Evolutionary conservation across 2,113 vertebrate species (phyloP).

Genomic region (Gnathonemus longibarbis): DNA sequence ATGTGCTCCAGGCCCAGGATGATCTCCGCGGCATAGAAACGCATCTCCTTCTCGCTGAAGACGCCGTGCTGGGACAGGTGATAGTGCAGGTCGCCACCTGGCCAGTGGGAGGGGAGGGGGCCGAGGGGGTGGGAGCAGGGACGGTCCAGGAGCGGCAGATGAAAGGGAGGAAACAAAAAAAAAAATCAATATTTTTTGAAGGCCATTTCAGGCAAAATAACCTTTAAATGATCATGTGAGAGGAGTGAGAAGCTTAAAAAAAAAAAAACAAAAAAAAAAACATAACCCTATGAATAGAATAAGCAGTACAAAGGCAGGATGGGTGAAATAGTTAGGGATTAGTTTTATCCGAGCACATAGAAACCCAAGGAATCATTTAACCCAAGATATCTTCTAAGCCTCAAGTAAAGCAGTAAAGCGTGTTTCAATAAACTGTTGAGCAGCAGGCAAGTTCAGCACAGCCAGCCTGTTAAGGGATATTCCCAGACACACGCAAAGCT

Average conservation of each 20-base stretch:
- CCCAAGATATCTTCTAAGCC: not conserved
- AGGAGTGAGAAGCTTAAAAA: not conserved
- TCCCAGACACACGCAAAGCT: not conserved
- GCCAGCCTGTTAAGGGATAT: not conserved
- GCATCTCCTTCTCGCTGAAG: constrained; percentile 95
- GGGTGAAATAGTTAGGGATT: not conserved
- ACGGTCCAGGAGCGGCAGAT: not conserved
- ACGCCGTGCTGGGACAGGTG: constrained; percentile 96
- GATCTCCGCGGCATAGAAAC: constrained; percentile 93
- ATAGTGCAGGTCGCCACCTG: constrained; percentile 95
- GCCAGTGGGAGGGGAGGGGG: constrained; percentile 13
- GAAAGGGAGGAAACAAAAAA: not conserved
- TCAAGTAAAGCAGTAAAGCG: not conserved
- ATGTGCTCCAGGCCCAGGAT: constrained; percentile 95
- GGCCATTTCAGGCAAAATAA: not conserved
- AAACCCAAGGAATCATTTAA: not conserved
- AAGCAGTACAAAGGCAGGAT: not conserved
- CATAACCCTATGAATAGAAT: not conserved
- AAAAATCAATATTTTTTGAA: not conserved
- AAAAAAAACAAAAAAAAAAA: not conserved
- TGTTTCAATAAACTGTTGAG: constrained; percentile 3
- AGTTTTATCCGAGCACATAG: not conserved
- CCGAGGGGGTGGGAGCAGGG: not conserved
- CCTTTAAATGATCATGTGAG: not conserved
- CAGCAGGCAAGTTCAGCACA: not conserved